A percentile compares a stretch with the other conserved stretches of the same genome.
These are phyloP conservation scores for Lepisosteus osseus DNA, from an alignment of 2,113 vertebrate species.

Conservation along the genomic window DNA sequence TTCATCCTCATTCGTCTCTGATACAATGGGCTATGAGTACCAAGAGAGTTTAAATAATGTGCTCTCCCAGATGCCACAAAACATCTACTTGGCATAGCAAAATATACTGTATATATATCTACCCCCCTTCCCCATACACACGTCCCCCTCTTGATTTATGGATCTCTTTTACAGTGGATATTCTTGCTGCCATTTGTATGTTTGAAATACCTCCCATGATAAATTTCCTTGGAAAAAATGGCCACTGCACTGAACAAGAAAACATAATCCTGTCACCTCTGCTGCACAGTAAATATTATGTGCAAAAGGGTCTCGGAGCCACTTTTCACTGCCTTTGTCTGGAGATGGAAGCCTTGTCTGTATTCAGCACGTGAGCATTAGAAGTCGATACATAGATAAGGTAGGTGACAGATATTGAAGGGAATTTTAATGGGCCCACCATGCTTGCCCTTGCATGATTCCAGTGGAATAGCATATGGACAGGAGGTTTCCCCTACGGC, in stretches of 20 bases:
- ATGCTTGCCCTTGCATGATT: no score
- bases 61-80: conserved; percentile 31
- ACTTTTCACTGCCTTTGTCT: not conserved
- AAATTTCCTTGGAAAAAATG: conserved; percentile 28
- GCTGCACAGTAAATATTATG: not conserved
- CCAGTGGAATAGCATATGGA: no score
- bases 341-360: not conserved
- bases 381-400: no score
- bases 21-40: conserved; percentile 41
- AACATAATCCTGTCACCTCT: not conserved
- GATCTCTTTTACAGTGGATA: conserved; percentile 34
- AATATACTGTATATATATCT: conserved; percentile 21
- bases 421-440: no score
- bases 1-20: conserved; percentile 58
- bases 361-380: not conserved
- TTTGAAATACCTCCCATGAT: conserved; percentile 4
- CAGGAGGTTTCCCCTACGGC: no score
- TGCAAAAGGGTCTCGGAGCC: not conserved
- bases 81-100: conserved; percentile 31
- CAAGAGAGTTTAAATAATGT: conserved; percentile 56
- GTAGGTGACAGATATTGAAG: no score
- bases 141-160: conserved; percentile 36
- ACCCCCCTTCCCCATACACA: not conserved
- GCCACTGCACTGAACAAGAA: not conserved
- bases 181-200: conserved; percentile 14